A percentile compares a stretch with the other conserved stretches of the same genome.
Evolutionary conservation across 1,140 invertebrate genomes (phyloP).

Genomic region (Mamestra configurata): DNA sequence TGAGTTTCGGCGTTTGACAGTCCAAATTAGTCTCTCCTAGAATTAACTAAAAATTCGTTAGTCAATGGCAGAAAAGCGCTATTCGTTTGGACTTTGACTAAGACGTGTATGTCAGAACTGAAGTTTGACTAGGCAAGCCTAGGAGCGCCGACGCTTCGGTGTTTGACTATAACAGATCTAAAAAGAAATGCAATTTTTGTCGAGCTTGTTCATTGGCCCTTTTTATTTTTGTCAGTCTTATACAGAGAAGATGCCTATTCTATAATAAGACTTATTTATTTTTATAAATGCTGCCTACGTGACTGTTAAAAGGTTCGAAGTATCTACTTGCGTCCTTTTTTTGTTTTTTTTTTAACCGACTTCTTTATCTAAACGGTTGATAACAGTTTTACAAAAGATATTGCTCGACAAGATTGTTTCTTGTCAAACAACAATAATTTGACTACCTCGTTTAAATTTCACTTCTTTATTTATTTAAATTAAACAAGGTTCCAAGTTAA

Average conservation of each 20-base stretch:
- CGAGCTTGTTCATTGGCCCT: background rate
- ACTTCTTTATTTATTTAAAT: slow-evolving; percentile 48
- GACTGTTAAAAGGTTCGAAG: background rate
- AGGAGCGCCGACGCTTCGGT: too few relatives aligned
- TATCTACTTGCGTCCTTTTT: background rate
- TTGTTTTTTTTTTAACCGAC: too few relatives aligned
- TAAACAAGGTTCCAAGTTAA: slow-evolving; percentile 55
- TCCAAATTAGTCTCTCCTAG: too few relatives aligned
- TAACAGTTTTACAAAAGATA: background rate
- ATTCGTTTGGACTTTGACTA: too few relatives aligned
- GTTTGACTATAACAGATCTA: too few relatives aligned
- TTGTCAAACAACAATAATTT: slow-evolving; percentile 6
- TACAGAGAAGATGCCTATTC: background rate
- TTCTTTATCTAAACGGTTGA: background rate
- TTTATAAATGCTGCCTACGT: background rate
- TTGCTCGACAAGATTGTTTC: background rate
- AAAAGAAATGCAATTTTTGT: slow-evolving; percentile 19
- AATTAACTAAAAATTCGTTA: too few relatives aligned
- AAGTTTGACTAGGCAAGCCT: too few relatives aligned
- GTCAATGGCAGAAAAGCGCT: too few relatives aligned
- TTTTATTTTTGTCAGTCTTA: slow-evolving; percentile 2
- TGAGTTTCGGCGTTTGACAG: too few relatives aligned
- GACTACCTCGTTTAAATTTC: slow-evolving; percentile 16
- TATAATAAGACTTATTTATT: slow-evolving; percentile 1
- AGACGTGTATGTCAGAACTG: too few relatives aligned